Percentiles rank a stretch among this genome's conserved stretches.
phyloP scores from a whole-genome alignment of 2,113 vertebrate species.

The Litocranius walleri region DNA sequence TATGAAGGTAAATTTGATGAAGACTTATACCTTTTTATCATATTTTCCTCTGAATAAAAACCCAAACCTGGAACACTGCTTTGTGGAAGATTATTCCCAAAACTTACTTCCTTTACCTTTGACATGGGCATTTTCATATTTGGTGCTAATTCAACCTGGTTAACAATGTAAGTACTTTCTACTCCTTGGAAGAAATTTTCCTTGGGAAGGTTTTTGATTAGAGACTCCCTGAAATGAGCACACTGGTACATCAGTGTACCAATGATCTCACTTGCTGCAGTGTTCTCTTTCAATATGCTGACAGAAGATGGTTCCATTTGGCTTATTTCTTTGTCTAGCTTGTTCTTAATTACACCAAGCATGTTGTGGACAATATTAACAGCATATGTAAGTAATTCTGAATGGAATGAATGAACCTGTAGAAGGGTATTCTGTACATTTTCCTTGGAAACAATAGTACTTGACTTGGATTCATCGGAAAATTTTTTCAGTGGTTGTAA shows the following conservation, averaged over 20 bases:
- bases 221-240: conserved; percentile 37
- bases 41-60: conserved; percentile 10
- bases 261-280: conserved; percentile 59
- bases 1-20: background rate
- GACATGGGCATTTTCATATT: background rate
- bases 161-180: conserved; percentile 51
- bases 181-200: background rate
- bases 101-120: background rate
- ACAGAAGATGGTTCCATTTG: conserved; percentile 13
- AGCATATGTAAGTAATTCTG: conserved; percentile 57
- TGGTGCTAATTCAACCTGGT: conserved; percentile 34
- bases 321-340: conserved; percentile 65
- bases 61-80: background rate
- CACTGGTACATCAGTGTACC: conserved; percentile 50
- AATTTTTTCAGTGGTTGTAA: conserved; percentile 26
- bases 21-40: background rate
- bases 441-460: conserved; percentile 24
- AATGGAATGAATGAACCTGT: conserved; percentile 62
- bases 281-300: conserved; percentile 39
- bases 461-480: conserved; percentile 31
- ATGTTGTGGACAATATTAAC: conserved; percentile 51
- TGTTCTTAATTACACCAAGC: conserved; percentile 57
- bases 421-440: conserved; percentile 29
- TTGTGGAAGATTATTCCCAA: background rate
- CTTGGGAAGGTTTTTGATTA: conserved; percentile 24